A percentile compares a stretch with the other conserved stretches of the same genome.
These are phyloP conservation scores for Trogon melanurus DNA, from an alignment of 2,113 vertebrate species.

Conservation along the genomic window DNA sequence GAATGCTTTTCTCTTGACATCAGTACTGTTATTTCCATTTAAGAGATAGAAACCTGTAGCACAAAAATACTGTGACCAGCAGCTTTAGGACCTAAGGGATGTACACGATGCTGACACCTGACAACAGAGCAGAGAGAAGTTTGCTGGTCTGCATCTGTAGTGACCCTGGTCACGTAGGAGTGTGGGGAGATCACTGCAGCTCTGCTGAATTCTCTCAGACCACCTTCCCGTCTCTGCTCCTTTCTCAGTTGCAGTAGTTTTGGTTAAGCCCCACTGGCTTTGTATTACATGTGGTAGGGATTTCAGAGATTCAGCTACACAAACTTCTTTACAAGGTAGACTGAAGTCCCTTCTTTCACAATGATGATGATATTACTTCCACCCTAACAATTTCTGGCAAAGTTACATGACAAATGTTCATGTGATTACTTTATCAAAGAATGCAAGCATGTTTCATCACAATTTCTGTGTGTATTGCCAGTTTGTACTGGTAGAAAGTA, in stretches of 20 bases:
- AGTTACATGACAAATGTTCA: neutral
- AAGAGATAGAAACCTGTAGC: neutral
- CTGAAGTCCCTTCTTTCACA: neutral
- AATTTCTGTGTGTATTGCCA: neutral
- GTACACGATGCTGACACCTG: rapidly evolving
- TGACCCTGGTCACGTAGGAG: neutral
- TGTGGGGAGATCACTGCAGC: neutral
- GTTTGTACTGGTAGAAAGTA: neutral
- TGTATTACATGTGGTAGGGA: neutral
- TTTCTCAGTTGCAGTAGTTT: neutral
- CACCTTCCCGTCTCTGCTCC: neutral
- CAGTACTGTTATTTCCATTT: neutral
- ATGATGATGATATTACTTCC: neutral
- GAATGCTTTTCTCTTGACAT: neutral
- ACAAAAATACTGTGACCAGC: neutral
- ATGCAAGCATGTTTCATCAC: neutral
- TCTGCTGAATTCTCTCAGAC: neutral
- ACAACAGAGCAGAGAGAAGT: neutral
- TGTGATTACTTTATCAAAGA: neutral
- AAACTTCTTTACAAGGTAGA: neutral
- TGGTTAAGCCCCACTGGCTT: neutral
- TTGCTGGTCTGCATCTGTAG: neutral
- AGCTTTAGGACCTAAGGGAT: neutral
- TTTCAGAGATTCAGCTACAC: neutral
- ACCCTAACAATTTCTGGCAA: neutral